These are phyloP conservation scores for Crotalus horridus DNA, from an alignment of 2,113 vertebrate genomes.

Conservation along the genomic window DNA sequence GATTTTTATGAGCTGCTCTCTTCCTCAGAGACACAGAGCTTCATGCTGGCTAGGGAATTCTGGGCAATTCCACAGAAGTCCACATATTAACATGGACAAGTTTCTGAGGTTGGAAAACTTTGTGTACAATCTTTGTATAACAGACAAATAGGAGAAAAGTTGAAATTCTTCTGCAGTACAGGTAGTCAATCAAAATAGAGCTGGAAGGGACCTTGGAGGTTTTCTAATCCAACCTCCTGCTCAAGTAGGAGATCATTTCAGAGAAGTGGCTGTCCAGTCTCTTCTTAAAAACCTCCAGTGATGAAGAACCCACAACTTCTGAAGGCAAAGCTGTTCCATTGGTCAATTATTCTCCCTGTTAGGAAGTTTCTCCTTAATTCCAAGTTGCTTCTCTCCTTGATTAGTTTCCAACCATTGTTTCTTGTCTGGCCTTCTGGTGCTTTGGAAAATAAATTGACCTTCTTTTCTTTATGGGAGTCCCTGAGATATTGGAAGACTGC, in stretches of 20 bases:
- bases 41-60: background rate
- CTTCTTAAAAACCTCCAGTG: too few species aligned
- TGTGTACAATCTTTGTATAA: background rate
- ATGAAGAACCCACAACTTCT: too few species aligned
- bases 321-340: too few species aligned
- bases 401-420: background rate
- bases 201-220: too few species aligned
- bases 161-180: background rate
- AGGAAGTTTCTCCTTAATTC: background rate
- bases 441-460: background rate
- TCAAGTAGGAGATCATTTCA: too few species aligned
- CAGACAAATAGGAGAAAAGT: background rate
- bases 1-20: background rate
- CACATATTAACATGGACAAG: background rate
- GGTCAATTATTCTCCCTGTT: too few species aligned
- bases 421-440: background rate
- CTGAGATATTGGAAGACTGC: background rate
- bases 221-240: too few species aligned
- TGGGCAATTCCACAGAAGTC: too few species aligned
- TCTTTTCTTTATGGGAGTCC: background rate
- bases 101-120: background rate
- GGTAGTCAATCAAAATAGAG: too few species aligned
- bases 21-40: background rate
- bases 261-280: too few species aligned
- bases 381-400: background rate